Percentiles rank a stretch among this genome's conserved stretches.
These are phyloP conservation scores for Pagrus major DNA, from an alignment of 2,113 vertebrate genomes.

Conservation along the genomic window DNA sequence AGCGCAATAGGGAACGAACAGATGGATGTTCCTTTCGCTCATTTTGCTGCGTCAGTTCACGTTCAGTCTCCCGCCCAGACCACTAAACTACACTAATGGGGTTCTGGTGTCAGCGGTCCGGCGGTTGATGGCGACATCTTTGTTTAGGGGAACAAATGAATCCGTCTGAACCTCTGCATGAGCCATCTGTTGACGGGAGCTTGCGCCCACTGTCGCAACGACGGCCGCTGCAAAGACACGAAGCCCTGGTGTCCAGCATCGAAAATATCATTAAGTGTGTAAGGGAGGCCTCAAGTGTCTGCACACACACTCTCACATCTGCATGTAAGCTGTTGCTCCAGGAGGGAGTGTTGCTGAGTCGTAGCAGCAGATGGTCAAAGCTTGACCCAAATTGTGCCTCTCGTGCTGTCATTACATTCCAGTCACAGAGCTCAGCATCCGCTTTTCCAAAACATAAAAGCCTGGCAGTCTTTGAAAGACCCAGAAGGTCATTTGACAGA, in stretches of 20 bases:
- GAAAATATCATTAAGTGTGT: constrained; percentile 48
- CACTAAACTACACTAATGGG: constrained; percentile 66
- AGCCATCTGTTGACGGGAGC: constrained; percentile 64
- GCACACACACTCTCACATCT: constrained; percentile 10
- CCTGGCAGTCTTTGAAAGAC: background rate
- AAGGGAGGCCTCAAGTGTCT: constrained; percentile 10
- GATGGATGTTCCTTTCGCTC: constrained; percentile 55
- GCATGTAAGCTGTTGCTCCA: constrained; percentile 3
- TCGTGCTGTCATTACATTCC: constrained; percentile 23
- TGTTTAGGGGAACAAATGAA: constrained; percentile 69
- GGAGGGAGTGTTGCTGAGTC: constrained; percentile 22
- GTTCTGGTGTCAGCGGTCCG: constrained; percentile 57
- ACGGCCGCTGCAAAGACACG: constrained; percentile 25
- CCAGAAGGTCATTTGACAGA: background rate
- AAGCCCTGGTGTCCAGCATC: background rate
- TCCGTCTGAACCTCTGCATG: constrained; percentile 42
- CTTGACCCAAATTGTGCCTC: constrained; percentile 12
- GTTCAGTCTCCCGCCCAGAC: constrained; percentile 52
- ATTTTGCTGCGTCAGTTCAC: constrained; percentile 63
- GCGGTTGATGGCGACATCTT: constrained; percentile 68
- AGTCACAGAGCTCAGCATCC: constrained; percentile 16
- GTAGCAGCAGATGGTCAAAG: constrained; percentile 54
- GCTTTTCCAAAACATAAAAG: background rate
- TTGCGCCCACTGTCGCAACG: background rate
- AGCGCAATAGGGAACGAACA: constrained; percentile 48